Conservation (phyloP, 2,888 invertebrate genomes). For the Dendrolimus houi region DNA sequence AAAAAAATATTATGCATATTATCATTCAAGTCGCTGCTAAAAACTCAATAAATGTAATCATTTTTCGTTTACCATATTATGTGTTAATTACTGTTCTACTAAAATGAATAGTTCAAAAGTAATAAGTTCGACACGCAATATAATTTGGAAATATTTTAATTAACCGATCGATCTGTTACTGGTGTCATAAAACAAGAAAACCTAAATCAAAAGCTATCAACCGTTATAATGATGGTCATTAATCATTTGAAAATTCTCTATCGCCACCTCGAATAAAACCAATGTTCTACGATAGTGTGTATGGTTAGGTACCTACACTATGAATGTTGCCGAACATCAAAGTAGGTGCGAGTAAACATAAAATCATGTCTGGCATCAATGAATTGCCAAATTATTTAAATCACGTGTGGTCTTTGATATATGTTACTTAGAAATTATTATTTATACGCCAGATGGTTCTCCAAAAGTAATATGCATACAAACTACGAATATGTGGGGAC, state of each 20-base stretch:
- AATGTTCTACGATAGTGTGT: constrained; percentile 32
- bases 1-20: too few species aligned
- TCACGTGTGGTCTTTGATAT: constrained; percentile 34
- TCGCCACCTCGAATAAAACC: constrained; percentile 38
- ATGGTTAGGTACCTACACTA: constrained; percentile 27
- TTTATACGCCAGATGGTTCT: constrained; percentile 17
- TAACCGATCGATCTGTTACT: too few species aligned
- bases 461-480: constrained; percentile 20
- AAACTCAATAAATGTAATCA: too few species aligned
- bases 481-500: constrained; percentile 6
- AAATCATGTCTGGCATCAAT: constrained; percentile 44
- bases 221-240: constrained; percentile 38
- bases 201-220: constrained; percentile 45
- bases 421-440: constrained; percentile 22
- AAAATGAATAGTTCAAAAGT: too few species aligned
- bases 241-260: constrained; percentile 41
- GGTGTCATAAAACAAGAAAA: background rate
- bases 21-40: too few species aligned
- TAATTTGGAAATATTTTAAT: too few species aligned
- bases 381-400: constrained; percentile 60
- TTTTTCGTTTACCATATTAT: too few species aligned
- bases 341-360: constrained; percentile 35
- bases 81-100: too few species aligned
- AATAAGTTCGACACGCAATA: too few species aligned
- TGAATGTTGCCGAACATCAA: constrained; percentile 25